Conservation (phyloP, 1,140 invertebrate genomes). For the Bombyx mori region DNA sequence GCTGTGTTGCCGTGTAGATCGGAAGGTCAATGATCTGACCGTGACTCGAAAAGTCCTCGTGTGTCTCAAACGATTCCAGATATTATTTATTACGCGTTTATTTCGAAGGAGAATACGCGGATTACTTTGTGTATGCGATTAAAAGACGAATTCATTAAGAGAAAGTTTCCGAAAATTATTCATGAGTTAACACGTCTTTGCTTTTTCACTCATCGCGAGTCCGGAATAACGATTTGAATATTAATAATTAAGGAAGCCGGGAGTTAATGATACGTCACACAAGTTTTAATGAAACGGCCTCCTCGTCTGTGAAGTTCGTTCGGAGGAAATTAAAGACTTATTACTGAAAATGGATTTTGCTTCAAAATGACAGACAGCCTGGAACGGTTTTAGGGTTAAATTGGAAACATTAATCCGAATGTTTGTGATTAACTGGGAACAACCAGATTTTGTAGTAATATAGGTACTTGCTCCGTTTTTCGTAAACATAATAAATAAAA, state of each 20-base stretch:
- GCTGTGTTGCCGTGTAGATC: conserved; percentile 8
- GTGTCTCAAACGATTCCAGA: conserved; percentile 3
- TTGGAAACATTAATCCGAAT: background rate
- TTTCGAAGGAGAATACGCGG: conserved; percentile 5
- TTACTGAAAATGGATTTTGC: conserved; percentile 49
- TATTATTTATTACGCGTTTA: conserved; percentile 18
- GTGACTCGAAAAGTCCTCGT: background rate
- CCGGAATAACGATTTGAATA: conserved; percentile 63
- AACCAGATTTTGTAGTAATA: too few species aligned
- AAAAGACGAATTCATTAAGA: conserved; percentile 6
- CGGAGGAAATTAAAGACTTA: conserved; percentile 55
- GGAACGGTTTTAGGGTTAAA: conserved; percentile 14
- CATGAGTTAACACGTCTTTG: conserved; percentile 60
- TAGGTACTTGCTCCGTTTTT: too few species aligned
- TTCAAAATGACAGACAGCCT: conserved; percentile 1
- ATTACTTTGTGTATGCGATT: conserved; percentile 10
- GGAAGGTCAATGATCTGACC: conserved; percentile 5
- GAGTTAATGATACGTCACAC: conserved; percentile 68
- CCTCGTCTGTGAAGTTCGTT: conserved; percentile 50
- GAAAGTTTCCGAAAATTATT: conserved; percentile 36
- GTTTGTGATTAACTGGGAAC: too few species aligned
- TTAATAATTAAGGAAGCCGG: conserved; percentile 51
- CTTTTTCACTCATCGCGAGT: conserved; percentile 54
- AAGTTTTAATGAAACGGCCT: conserved; percentile 66
- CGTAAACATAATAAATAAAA: too few species aligned